These are phyloP conservation scores for Chromis chromis DNA, from an alignment of 2,797 vertebrate species.

Conservation along the genomic window DNA sequence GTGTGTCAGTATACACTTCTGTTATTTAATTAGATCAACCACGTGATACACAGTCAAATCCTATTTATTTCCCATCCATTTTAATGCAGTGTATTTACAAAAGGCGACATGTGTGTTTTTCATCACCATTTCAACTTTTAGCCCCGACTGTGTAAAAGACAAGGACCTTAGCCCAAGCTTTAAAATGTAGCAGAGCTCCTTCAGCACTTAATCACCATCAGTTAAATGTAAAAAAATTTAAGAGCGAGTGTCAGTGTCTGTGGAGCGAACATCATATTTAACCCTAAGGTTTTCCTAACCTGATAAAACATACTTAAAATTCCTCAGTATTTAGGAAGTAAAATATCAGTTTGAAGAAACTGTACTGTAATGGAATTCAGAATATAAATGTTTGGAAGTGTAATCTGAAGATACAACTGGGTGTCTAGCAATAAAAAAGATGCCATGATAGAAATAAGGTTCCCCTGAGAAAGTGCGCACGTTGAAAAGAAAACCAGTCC, in stretches of 20 bases:
- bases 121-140: not conserved
- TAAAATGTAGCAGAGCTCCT: not conserved
- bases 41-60: too few relatives aligned
- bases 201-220: too few relatives aligned
- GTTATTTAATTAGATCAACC: not conserved
- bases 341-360: not conserved
- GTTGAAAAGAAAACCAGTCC: not conserved
- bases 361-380: not conserved
- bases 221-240: too few relatives aligned
- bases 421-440: not conserved
- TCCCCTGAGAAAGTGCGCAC: not conserved
- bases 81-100: not conserved
- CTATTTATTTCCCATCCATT: too few relatives aligned
- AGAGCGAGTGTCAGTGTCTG: not conserved
- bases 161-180: not conserved
- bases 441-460: not conserved
- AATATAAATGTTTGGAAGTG: not conserved
- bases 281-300: not conserved
- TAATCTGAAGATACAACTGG: not conserved
- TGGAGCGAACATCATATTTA: not conserved
- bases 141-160: not conserved
- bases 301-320: not conserved
- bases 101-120: not conserved
- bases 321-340: not conserved
- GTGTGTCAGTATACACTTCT: not conserved